Evolutionary conservation across 2,888 invertebrate genomes (phyloP).

Genomic region (Augochlorella aurata): DNA sequence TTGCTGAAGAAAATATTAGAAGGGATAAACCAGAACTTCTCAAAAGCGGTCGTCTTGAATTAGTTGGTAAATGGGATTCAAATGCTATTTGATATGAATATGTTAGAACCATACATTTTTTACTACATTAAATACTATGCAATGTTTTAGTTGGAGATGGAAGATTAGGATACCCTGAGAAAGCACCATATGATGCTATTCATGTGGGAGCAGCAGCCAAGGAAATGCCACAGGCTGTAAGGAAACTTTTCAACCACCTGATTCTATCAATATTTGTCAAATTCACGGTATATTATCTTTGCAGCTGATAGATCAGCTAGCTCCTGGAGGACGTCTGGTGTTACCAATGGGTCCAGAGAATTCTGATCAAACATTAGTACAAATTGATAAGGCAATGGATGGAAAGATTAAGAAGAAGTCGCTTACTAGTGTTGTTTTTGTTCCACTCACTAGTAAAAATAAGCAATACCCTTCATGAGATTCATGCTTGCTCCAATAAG

Average conservation of each 20-base stretch:
- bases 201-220: slow-evolving; percentile 96
- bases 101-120: not conserved
- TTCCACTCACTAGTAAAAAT: slow-evolving; percentile 95
- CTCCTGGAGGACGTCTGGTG: slow-evolving; percentile 95
- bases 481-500: slow-evolving; percentile 76
- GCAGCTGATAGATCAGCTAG: slow-evolving; percentile 83
- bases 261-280: not conserved
- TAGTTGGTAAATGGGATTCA: slow-evolving; percentile 84
- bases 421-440: slow-evolving; percentile 98
- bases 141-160: slow-evolving; percentile 91
- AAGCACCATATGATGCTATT: slow-evolving; percentile 95
- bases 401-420: slow-evolving; percentile 89
- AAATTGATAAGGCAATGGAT: slow-evolving; percentile 94
- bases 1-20: slow-evolving; percentile 90
- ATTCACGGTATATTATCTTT: not conserved
- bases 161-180: slow-evolving; percentile 88
- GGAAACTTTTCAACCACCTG: slow-evolving; percentile 64
- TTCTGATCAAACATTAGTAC: slow-evolving; percentile 91
- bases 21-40: slow-evolving; percentile 89
- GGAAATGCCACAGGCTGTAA: slow-evolving; percentile 88
- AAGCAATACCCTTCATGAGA: slow-evolving; percentile 85
- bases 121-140: slow-evolving; percentile 16
- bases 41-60: slow-evolving; percentile 86
- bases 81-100: not conserved
- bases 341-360: slow-evolving; percentile 95